Evolutionary conservation across 2,113 vertebrate genomes (phyloP), one percentile per base, ranked within the genome.

Genomic region (Indri indri): DNA sequence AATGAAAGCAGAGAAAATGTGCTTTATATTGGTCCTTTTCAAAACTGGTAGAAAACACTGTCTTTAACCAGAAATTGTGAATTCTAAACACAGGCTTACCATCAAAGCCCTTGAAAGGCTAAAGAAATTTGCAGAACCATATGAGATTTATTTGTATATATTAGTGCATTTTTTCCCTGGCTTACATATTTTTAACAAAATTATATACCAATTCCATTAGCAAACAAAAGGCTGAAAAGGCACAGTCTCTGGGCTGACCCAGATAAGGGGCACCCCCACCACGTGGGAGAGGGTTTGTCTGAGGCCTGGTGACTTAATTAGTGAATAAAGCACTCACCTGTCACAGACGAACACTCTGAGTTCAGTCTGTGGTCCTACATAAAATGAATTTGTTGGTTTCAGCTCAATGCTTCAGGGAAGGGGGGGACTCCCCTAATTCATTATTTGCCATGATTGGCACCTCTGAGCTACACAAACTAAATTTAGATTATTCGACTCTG

Each of bases 401-500:
- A 87, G 95, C 87, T 96, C 96, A 95, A 2, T 59, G 96, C 95
- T 95, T 95, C 45, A 30, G 88, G n/a, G 84, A 76, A 95, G 37
- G 54, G 20, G 68, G 65, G 20, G 68, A 17, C 20, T 65, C 34
- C 65, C 47, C 80, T 88, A 80, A 95, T 94, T 97, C 80, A 88
- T 97, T 97, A 96, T 95, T 83, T 96, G 83, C 81, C 89, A 79
- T 52, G 83, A 96, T 54, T 97, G 97, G 80, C 97, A 97, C 47
- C 81, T 84, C 93, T 63, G 96, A 90, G 96, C 97, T 91, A 91
- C 86, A 90, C n/a, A 77, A 84, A 82, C 93, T 91, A 97, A 96
- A 97, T 95, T 95, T 93, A 94, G 94, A 97, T 94, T 88, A 86
- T 95, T 96, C 87, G 77, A 95, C 90, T 97, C 94, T 87, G 89